A percentile compares a stretch with the other conserved stretches of the same genome.
These are phyloP conservation scores for Otocyon megalotis DNA, from an alignment of 2,113 vertebrate species.

Conservation along the genomic window DNA sequence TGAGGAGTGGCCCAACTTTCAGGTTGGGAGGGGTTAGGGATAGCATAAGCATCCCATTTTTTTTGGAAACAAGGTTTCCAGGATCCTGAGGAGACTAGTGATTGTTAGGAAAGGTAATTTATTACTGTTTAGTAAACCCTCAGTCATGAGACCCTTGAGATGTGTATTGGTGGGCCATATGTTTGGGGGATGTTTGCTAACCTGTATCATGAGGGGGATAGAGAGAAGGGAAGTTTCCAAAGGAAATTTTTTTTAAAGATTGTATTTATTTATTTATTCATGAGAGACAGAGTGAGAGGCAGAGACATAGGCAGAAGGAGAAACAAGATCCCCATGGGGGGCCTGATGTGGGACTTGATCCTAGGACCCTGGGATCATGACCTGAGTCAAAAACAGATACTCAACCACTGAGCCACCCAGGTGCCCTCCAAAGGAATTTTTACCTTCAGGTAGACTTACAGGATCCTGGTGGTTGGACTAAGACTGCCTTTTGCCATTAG, in stretches of 20 bases:
- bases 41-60: too few species aligned
- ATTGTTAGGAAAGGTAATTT: background rate
- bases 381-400: too few species aligned
- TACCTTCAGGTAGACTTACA: background rate
- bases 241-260: too few species aligned
- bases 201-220: background rate
- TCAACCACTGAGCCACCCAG: too few species aligned
- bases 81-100: background rate
- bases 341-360: too few species aligned
- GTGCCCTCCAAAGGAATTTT: too few species aligned
- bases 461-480: background rate
- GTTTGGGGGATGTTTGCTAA: background rate
- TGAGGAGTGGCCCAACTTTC: background rate
- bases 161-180: background rate
- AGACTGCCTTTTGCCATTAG: background rate
- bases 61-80: background rate
- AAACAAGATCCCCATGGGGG: too few species aligned
- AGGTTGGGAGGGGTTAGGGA: background rate
- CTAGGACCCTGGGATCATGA: too few species aligned
- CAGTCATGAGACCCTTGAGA: background rate
- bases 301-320: too few species aligned
- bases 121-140: background rate
- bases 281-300: too few species aligned
- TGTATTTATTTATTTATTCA: too few species aligned
- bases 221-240: too few species aligned